A percentile compares a stretch with the other conserved stretches of the same genome.
Conservation (phyloP, 2,113 vertebrate genomes). For the Meles meles region DNA sequence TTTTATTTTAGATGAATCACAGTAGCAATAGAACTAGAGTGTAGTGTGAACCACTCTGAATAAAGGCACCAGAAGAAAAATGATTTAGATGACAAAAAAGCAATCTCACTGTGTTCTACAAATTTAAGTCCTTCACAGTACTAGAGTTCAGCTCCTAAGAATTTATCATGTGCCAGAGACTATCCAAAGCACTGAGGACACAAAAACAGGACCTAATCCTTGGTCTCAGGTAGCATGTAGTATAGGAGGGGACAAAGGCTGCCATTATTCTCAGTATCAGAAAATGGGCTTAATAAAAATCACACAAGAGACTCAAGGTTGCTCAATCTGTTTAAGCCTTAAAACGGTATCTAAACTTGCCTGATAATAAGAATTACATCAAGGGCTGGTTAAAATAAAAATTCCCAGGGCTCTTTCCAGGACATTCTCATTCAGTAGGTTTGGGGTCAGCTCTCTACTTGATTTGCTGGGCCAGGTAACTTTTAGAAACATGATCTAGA, state of each 20-base stretch:
- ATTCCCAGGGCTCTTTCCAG: background rate
- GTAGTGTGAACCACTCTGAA: background rate
- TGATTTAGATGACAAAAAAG: background rate
- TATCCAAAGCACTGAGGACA: background rate
- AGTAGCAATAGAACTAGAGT: background rate
- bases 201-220: background rate
- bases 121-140: background rate
- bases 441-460: background rate
- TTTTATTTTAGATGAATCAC: slow-evolving; percentile 29
- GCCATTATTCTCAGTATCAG: background rate
- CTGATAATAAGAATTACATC: background rate
- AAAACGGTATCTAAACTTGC: background rate
- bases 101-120: background rate
- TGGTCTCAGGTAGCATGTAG: background rate
- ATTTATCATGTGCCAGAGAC: background rate
- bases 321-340: slow-evolving; percentile 16
- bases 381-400: background rate
- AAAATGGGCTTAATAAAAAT: background rate
- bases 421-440: background rate
- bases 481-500: slow-evolving; percentile 38
- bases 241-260: background rate
- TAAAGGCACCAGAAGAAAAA: slow-evolving; percentile 37
- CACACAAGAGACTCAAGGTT: background rate
- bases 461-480: slow-evolving; percentile 9
- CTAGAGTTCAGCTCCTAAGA: background rate